Evolutionary conservation across 2,797 vertebrate genomes (phyloP).

Genomic region (Parambassis ranga): DNA sequence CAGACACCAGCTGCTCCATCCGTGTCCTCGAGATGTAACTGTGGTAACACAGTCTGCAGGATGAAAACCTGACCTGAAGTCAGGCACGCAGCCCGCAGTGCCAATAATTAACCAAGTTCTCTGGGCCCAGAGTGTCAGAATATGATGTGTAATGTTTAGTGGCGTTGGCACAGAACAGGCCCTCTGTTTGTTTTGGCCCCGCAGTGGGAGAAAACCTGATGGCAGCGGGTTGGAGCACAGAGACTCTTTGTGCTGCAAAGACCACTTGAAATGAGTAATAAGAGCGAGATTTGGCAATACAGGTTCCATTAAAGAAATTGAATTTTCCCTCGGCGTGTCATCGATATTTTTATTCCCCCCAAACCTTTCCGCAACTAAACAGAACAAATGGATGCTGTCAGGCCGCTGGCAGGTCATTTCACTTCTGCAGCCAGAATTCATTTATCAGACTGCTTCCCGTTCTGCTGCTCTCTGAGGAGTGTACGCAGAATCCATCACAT

Average conservation of each 20-base stretch:
- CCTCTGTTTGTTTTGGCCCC: slow-evolving; percentile 23
- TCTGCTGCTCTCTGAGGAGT: slow-evolving; percentile 20
- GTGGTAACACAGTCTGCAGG: not conserved
- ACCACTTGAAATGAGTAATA: slow-evolving; percentile 32
- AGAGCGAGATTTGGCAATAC: slow-evolving; percentile 24
- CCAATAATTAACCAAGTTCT: not conserved
- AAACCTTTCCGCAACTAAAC: slow-evolving; percentile 34
- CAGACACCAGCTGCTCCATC: slow-evolving; percentile 10
- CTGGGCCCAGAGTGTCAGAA: not conserved
- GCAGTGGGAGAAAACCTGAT: not conserved
- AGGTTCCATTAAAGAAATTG: slow-evolving; percentile 45
- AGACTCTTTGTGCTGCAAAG: slow-evolving; percentile 3
- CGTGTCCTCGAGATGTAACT: not conserved
- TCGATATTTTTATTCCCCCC: not conserved
- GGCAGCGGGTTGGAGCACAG: slow-evolving; percentile 5
- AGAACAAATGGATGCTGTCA: slow-evolving; percentile 60
- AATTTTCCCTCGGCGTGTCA: slow-evolving; percentile 28
- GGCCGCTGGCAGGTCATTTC: slow-evolving; percentile 56
- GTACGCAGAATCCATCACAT: slow-evolving; percentile 39
- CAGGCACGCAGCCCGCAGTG: not conserved
- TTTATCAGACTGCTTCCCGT: slow-evolving; percentile 30
- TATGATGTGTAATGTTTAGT: slow-evolving; percentile 7
- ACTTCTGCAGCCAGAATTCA: slow-evolving; percentile 48
- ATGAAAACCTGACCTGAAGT: not conserved
- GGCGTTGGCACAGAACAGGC: not conserved